Percentiles rank a stretch among this genome's conserved stretches.
These are phyloP conservation scores for Whitmania pigra DNA, from an alignment of 1,140 invertebrate genomes.

Conservation along the genomic window DNA sequence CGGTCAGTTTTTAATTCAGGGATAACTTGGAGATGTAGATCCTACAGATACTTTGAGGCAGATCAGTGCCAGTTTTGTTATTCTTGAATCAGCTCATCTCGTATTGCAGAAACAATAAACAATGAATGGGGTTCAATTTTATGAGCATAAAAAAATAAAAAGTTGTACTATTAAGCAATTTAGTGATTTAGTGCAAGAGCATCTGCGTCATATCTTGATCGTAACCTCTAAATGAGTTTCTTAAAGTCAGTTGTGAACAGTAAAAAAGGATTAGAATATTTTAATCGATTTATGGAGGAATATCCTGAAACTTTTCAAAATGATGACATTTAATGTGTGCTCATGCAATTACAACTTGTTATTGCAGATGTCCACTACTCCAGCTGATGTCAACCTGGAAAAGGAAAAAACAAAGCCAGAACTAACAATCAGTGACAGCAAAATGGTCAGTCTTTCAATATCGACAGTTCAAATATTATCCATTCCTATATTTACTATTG, in stretches of 20 bases:
- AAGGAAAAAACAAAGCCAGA: background rate
- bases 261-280: background rate
- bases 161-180: background rate
- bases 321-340: no score
- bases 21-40: no score
- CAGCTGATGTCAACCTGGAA: background rate
- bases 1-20: no score
- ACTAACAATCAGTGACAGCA: no score
- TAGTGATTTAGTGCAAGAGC: background rate
- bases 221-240: background rate
- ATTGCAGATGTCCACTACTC: background rate
- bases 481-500: no score
- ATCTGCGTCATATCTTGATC: background rate
- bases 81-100: no score
- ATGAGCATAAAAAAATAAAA: background rate
- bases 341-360: background rate
- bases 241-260: background rate
- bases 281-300: background rate
- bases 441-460: no score
- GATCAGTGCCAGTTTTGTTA: no score
- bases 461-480: no score
- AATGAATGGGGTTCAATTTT: no score
- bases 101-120: no score
- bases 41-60: no score
- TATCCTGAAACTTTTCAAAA: background rate